phyloP scores from a whole-genome alignment of 2,113 vertebrate species.

The Gallinago paraguaiae region DNA sequence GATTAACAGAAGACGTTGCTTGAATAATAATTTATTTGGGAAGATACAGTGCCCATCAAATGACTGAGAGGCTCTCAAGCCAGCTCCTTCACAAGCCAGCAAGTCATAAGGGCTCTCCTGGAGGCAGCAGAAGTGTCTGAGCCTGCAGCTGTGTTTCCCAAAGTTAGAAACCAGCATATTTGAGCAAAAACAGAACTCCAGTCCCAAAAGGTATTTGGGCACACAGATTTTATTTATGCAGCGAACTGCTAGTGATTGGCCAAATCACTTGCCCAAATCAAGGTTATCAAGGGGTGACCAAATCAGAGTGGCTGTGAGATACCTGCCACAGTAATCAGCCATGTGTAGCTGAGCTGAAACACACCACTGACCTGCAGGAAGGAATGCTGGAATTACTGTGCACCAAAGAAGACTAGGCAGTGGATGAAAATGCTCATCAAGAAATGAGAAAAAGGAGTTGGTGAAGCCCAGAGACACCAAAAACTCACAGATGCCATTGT shows the following conservation, averaged over 20 bases:
- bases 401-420: not conserved
- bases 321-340: rapidly evolving
- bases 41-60: not conserved
- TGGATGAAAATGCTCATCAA: not conserved
- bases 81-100: not conserved
- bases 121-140: not conserved
- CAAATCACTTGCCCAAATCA: not conserved
- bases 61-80: not conserved
- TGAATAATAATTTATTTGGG: not conserved
- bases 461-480: not conserved
- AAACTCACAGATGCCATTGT: not conserved
- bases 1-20: not conserved
- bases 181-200: not conserved
- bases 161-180: not conserved
- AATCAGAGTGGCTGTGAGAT: not conserved
- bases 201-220: not conserved
- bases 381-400: not conserved
- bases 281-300: not conserved
- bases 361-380: not conserved
- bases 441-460: not conserved
- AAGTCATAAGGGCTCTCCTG: not conserved
- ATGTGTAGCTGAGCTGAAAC: not conserved
- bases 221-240: not conserved
- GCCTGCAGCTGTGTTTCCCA: rapidly evolving
- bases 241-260: not conserved